Base-by-base conservation (phyloP, 2,113 vertebrate genomes). In the Leucosticte australis region DNA sequence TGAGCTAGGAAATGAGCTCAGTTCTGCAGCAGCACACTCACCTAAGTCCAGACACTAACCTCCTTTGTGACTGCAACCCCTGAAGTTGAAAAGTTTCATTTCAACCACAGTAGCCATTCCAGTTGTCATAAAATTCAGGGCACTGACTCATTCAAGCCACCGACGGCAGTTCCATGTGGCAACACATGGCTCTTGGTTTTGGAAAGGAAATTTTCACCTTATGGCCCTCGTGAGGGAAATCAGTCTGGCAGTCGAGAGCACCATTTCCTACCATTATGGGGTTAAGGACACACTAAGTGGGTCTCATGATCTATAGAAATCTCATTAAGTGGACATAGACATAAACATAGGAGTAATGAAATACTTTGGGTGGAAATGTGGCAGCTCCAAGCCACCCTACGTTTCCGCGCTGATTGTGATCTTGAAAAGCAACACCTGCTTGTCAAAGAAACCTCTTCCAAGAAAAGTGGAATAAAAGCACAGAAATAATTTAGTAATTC, bases 361-460 rank as follows among this genome's bases (percentile, higher is more conserved):
- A 94, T 93, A 93, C 52, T 90, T 88, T 75, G 57, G 79, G 90
- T 93, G 90, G 83, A 86, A 90, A 64, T 64, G 44, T 84, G 90
- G 83, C 90, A 90, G 93, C 41, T 97, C 73, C 60, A 89, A 83
- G 65, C 52, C 69, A 89, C 60, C 26, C 88, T 39, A 3, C 35
- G 69, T 56, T 94, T 88, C 76, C 20, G 33, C 68, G 33, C 62
- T 92, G 87, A 86, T 83, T 92, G 63, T 28, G 79, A 86, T 92
- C 76, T 95, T 81, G 80, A 96, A 92, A 81, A 96, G 88, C 81
- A 96, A 87, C 92, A 96, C 88, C 83, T 93, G 90, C 64, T 81
- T 78, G 87, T 94, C 68, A 78, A 92, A 71, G 64, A 87, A 95
- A 73, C n/a, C 56, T 83, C 70, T 92, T 90, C 68, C 85, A 82